Base-by-base conservation (phyloP, 2,888 invertebrate genomes). In the Oxycera nigricornis region DNA sequence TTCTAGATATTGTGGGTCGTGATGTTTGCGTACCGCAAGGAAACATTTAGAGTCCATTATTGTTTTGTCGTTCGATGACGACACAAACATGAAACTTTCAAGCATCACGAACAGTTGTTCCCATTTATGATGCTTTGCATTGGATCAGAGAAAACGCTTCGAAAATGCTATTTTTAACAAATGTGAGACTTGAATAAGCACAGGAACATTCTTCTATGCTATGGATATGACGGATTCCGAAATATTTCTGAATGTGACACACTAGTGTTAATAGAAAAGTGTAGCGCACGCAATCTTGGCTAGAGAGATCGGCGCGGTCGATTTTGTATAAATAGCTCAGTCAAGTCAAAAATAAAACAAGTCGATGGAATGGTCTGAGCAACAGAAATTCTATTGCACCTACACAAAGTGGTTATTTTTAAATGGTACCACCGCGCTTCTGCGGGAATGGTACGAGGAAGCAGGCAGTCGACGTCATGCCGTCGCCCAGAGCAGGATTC, bases 321-420 rank as follows among this genome's bases (percentile, higher is more conserved):
- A 7, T 46, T 46, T 7, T 46, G 17, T 46, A 46, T 46, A 55
- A 55, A 55, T 55, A 55, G 55, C 55, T 22, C 55, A 30, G 2
- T 7, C 17, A n/a, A 24, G 46, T 22, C 70, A 6, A 52, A 55
- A 26, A 46, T 24, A 30, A 28, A 30, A 68, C 28, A 55, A 52
- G 50, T 28, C 28, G 17, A 65, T 65, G 35, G 35, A 9, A 39
- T 30, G 41, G 55, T 52, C 70, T 26, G 30, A 20, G n/a, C 70
- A 61, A 61, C 73, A 41, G 73, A 73, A 73, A 31, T 41, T 73
- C 50, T 61, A 20, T 75, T 78, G 77, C 77, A 78, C 78, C 78
- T 78, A 78, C 78, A 77, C 78, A 77, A 70, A 74, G 26, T 50
- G 75, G 73, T 76, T 78, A 78, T 77, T 68, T 78, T 75, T 78